Conservation (phyloP, 2,113 vertebrate species). For the Ammodramus savannarum region DNA sequence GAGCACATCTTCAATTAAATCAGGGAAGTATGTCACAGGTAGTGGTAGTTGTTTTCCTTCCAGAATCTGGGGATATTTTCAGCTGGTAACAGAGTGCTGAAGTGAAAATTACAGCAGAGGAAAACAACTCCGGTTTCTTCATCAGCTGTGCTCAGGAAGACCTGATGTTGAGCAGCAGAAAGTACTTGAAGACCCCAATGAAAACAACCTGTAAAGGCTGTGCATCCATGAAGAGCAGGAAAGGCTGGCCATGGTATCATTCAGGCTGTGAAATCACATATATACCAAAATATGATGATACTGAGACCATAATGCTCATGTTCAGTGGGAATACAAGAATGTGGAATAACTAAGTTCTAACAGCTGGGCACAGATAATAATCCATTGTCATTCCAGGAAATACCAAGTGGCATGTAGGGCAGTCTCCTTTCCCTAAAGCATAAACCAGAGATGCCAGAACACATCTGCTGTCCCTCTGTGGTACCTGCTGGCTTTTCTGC, state of each 20-base stretch:
- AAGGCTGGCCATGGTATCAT: no score
- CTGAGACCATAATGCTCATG: not conserved
- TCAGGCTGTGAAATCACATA: not conserved
- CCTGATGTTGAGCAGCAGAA: not conserved
- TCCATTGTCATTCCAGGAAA: not conserved
- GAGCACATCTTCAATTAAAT: not conserved
- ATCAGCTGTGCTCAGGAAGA: not conserved
- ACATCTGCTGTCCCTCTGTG: not conserved
- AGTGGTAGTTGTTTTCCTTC: not conserved
- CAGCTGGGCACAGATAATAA: not conserved
- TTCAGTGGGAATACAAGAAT: not conserved
- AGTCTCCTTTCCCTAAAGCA: not conserved
- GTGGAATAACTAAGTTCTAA: not conserved
- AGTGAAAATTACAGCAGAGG: not conserved
- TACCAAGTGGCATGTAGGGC: accelerated
- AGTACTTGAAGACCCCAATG: not conserved
- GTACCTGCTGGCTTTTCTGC: not conserved
- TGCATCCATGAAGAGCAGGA: not conserved
- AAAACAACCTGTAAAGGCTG: not conserved
- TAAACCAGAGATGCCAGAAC: not conserved
- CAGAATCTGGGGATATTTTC: not conserved
- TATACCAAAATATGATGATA: no score
- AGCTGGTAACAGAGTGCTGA: not conserved
- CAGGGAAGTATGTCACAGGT: not conserved
- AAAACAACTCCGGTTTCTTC: not conserved